Evolutionary conservation across 2,888 invertebrate genomes (phyloP).

Genomic region (Xylocampa areola): DNA sequence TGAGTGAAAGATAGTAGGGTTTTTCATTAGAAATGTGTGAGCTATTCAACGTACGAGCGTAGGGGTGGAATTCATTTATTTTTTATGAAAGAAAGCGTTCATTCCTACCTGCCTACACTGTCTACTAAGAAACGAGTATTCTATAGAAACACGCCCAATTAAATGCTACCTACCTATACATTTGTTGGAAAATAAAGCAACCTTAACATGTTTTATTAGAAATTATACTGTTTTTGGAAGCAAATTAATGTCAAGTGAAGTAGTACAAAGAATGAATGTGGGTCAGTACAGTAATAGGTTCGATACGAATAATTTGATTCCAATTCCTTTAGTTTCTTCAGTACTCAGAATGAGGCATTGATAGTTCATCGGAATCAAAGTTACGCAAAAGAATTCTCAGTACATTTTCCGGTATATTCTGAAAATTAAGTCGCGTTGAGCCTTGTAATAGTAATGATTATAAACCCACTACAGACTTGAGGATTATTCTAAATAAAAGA

Average conservation of each 20-base stretch:
- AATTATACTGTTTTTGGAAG: slow-evolving; percentile 37
- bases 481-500: no score
- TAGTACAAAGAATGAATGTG: slow-evolving; percentile 9
- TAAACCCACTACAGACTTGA: no score
- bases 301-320: slow-evolving; percentile 16
- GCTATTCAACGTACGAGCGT: slow-evolving; percentile 48
- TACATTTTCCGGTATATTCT: no score
- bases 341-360: slow-evolving; percentile 13
- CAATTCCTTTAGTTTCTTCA: slow-evolving; percentile 12
- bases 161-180: slow-evolving; percentile 30
- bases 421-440: no score
- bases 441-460: no score
- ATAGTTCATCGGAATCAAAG: slow-evolving; percentile 15
- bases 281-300: slow-evolving; percentile 11
- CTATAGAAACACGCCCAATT: slow-evolving; percentile 48
- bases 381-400: neutral
- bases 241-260: slow-evolving; percentile 4
- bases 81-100: slow-evolving; percentile 61
- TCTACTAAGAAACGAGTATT: slow-evolving; percentile 38
- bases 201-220: slow-evolving; percentile 16
- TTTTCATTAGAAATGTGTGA: slow-evolving; percentile 56
- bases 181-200: slow-evolving; percentile 32
- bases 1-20: slow-evolving; percentile 39
- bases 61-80: slow-evolving; percentile 59
- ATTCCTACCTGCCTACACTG: no score